A percentile compares a stretch with the other conserved stretches of the same genome.
Conservation (phyloP, 2,113 vertebrate genomes). For the Dinomys branickii region DNA sequence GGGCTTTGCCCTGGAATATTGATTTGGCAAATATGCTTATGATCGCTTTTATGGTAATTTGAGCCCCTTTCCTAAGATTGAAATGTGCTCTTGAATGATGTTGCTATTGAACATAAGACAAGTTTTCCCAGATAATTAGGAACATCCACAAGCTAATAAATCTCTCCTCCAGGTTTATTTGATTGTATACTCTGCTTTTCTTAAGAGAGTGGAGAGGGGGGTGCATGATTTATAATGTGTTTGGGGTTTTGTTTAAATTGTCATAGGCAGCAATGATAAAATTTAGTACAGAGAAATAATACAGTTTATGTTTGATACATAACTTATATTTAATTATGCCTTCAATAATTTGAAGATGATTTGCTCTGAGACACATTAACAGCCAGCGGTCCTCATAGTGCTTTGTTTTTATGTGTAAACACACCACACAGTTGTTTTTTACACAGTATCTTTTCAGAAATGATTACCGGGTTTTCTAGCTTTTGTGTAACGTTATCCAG, state of each 20-base stretch:
- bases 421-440: not conserved
- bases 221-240: slow-evolving; percentile 83
- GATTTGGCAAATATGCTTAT: slow-evolving; percentile 57
- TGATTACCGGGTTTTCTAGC: not conserved
- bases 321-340: slow-evolving; percentile 48
- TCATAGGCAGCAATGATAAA: slow-evolving; percentile 75
- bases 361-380: slow-evolving; percentile 52
- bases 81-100: slow-evolving; percentile 71
- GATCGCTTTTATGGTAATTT: slow-evolving; percentile 54
- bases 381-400: not conserved
- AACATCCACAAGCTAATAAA: slow-evolving; percentile 86
- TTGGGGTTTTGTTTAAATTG: slow-evolving; percentile 77
- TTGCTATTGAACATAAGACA: slow-evolving; percentile 75
- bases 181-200: slow-evolving; percentile 77
- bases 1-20: slow-evolving; percentile 25
- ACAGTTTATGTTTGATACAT: slow-evolving; percentile 65
- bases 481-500: slow-evolving; percentile 46
- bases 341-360: slow-evolving; percentile 44
- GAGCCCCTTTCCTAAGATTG: slow-evolving; percentile 55
- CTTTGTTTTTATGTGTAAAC: slow-evolving; percentile 45
- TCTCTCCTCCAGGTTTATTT: slow-evolving; percentile 85
- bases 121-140: slow-evolving; percentile 83
- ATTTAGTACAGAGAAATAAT: slow-evolving; percentile 80
- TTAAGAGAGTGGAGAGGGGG: slow-evolving; percentile 67
- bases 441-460: not conserved